Evolutionary conservation across 2,888 invertebrate genomes (phyloP), one percentile per base, ranked within the genome.

Genomic region (Leucophora obtusa): DNA sequence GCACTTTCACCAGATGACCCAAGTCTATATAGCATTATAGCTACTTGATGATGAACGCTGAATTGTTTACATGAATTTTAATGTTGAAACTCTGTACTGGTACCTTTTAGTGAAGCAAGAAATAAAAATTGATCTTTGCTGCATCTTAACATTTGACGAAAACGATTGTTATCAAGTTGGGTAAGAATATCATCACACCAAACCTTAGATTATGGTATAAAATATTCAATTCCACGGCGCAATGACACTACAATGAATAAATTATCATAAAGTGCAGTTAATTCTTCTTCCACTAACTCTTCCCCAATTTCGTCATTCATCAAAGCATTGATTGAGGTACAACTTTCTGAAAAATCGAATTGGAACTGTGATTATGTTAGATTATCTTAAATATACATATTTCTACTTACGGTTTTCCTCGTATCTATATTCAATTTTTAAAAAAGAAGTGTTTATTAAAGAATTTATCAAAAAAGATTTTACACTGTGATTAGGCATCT

Each of bases 201-300:
- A 33, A 58, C 58, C 33, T 58, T 58, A 3, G 58, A 58, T 58
- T 58, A 15, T n/a, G 17, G 58, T 33, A 58, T 15, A 15, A 58
- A 58, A 17, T 58, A 58, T 33, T 58, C 58, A 28, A 58, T 35
- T 58, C 11, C 58, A 58, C 58, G 58, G 28, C 58, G 15, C 58
- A 58, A 33, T 28, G 15, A 58, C n/a, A 33, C 33, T n/a, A 58
- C 33, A 15, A 58, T 33, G 33, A 7, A 58, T 28, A 58, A 58
- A 33, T 58, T 15, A 28, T 58, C 58, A 58, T 58, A 58, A n/a
- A 58, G 58, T 33, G 15, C 33, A 33, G n/a, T 58, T 35, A 28
- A 21, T 35, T 58, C 58, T 58, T 35, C 33, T 33, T 58, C 33
- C 33, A 58, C 58, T 33, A 56, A 56, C 11, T 28, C 24, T 7